Conservation (phyloP, 1,140 invertebrate species). For the Trissolcus basalis region DNA sequence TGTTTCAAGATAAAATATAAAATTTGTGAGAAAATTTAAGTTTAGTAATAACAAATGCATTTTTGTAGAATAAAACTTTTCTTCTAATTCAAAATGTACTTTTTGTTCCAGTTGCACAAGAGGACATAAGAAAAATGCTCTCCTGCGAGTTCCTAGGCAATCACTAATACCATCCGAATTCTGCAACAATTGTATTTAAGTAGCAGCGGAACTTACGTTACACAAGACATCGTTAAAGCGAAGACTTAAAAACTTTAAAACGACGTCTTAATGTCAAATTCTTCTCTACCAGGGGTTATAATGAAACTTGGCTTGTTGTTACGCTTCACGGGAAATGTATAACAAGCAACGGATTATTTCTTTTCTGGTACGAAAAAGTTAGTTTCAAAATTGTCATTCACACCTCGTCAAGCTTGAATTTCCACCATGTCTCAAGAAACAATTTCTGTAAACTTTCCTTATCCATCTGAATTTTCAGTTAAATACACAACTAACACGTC, state of each 20-base stretch:
- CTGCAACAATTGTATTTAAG: slow-evolving; percentile 46
- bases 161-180: slow-evolving; percentile 11
- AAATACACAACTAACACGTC: too few relatives aligned
- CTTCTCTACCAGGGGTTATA: slow-evolving; percentile 42
- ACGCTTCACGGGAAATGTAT: slow-evolving; percentile 52
- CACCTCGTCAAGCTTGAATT: slow-evolving; percentile 24
- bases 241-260: slow-evolving; percentile 69
- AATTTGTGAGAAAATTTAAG: too few relatives aligned
- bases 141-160: slow-evolving; percentile 7
- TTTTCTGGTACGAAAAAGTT: slow-evolving; percentile 23
- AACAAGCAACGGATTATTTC: slow-evolving; percentile 50
- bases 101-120: neutral
- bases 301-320: slow-evolving; percentile 48
- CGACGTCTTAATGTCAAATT: slow-evolving; percentile 56
- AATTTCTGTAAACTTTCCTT: too few relatives aligned
- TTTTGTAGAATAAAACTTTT: too few relatives aligned
- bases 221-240: slow-evolving; percentile 54
- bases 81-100: too few relatives aligned
- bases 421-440: neutral
- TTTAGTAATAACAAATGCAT: too few relatives aligned
- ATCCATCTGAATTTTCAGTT: too few relatives aligned
- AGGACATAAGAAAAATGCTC: too few relatives aligned
- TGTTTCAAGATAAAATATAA: too few relatives aligned
- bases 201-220: slow-evolving; percentile 61
- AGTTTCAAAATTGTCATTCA: slow-evolving; percentile 28